A percentile compares a stretch with the other conserved stretches of the same genome.
phyloP scores from a whole-genome alignment of 2,113 vertebrate genomes.

The Bubo scandiacus region DNA sequence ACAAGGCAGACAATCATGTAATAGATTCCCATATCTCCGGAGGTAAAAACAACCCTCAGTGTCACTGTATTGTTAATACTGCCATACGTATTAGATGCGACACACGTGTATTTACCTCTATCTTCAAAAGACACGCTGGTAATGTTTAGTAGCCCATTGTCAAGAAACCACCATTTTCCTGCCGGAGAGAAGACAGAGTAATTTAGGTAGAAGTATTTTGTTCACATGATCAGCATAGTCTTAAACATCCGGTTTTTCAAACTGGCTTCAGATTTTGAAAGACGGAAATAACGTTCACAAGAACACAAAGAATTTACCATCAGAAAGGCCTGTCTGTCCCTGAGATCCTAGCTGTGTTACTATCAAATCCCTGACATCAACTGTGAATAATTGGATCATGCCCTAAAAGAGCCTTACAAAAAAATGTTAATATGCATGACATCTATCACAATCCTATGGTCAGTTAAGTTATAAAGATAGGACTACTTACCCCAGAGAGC shows the following conservation, averaged over 20 bases:
- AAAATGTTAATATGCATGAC: neutral
- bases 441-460: neutral
- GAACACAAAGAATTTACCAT: neutral
- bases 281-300: neutral
- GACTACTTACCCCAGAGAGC: neutral
- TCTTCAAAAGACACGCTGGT: constrained; percentile 90
- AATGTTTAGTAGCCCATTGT: constrained; percentile 88
- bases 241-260: neutral
- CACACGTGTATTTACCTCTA: constrained; percentile 93
- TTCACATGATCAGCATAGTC: neutral
- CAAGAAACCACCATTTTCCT: constrained; percentile 89
- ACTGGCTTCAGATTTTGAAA: neutral
- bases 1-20: constrained; percentile 98
- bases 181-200: constrained; percentile 52
- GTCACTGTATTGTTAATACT: constrained; percentile 92
- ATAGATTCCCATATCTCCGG: constrained; percentile 96
- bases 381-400: neutral
- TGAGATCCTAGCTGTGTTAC: neutral
- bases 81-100: constrained; percentile 85
- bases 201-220: neutral
- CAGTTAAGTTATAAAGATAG: neutral
- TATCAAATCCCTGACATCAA: neutral
- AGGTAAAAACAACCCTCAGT: constrained; percentile 89
- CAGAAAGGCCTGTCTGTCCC: neutral
- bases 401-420: neutral